These are phyloP conservation scores for Drosophila truncata DNA, from an alignment of 1,140 invertebrate species.

Conservation along the genomic window DNA sequence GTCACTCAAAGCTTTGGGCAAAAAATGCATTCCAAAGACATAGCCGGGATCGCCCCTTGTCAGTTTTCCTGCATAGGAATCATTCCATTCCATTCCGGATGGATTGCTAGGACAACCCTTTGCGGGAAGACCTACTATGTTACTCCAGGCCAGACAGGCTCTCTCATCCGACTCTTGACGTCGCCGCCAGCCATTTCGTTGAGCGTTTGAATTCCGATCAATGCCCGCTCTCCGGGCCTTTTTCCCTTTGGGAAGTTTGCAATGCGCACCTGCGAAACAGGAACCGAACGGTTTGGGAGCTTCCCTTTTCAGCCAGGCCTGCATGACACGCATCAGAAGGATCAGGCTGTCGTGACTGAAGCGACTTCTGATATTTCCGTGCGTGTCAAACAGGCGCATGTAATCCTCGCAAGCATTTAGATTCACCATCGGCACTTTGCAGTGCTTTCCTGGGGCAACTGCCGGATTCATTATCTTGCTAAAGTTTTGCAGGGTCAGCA, in stretches of 20 bases:
- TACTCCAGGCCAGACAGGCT: background rate
- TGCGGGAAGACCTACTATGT: background rate
- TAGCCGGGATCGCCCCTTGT: background rate
- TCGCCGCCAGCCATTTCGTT: slow-evolving; percentile 24
- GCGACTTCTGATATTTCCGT: slow-evolving; percentile 39
- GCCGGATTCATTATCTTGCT: slow-evolving; percentile 20
- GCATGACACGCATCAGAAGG: slow-evolving; percentile 23
- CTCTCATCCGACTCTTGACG: background rate
- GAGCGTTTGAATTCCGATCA: slow-evolving; percentile 17
- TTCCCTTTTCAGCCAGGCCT: slow-evolving; percentile 3
- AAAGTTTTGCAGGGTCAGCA: slow-evolving; percentile 53
- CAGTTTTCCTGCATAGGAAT: background rate
- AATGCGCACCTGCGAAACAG: background rate
- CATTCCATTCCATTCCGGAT: background rate
- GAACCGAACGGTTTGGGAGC: too few species aligned
- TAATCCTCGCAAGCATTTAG: slow-evolving; percentile 20
- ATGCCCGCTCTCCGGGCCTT: slow-evolving; percentile 22
- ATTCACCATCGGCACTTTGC: slow-evolving; percentile 23
- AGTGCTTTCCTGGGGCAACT: background rate
- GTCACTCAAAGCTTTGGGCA: too few species aligned
- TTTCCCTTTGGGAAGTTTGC: background rate
- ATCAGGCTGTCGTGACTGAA: slow-evolving; percentile 12
- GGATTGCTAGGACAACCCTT: background rate
- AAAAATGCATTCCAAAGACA: background rate
- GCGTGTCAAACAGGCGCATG: slow-evolving; percentile 37